These are phyloP conservation scores for Rhinophrynus dorsalis DNA, from an alignment of 2,797 vertebrate species.

Conservation along the genomic window DNA sequence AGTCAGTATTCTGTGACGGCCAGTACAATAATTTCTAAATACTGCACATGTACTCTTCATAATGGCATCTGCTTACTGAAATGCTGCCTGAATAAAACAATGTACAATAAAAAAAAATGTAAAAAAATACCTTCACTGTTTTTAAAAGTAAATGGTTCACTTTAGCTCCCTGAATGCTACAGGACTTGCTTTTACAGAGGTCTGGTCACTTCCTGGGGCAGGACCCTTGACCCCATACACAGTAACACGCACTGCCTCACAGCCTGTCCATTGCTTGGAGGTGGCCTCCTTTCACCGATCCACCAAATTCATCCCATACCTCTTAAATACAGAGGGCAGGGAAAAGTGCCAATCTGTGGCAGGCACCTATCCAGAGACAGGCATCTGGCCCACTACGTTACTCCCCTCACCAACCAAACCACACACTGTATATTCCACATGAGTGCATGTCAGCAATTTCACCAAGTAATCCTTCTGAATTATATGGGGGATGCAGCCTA, in stretches of 20 bases:
- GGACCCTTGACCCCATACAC: conserved; percentile 30
- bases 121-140: too few relatives aligned
- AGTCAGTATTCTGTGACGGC: too few relatives aligned
- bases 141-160: too few relatives aligned
- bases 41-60: too few relatives aligned
- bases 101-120: too few relatives aligned
- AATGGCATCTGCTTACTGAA: too few relatives aligned
- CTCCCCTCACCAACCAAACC: background rate
- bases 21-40: too few relatives aligned
- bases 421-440: background rate
- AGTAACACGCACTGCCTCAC: background rate
- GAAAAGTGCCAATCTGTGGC: background rate
- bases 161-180: too few relatives aligned
- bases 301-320: background rate
- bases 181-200: conserved; percentile 40
- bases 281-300: background rate
- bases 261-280: conserved; percentile 11
- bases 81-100: too few relatives aligned
- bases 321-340: background rate
- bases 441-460: background rate
- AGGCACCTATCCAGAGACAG: background rate
- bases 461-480: background rate
- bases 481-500: too few relatives aligned
- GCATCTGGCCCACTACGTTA: background rate
- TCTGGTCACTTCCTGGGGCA: conserved; percentile 45